phyloP scores from a whole-genome alignment of 2,888 invertebrate species.

The Drosophila affinis region DNA sequence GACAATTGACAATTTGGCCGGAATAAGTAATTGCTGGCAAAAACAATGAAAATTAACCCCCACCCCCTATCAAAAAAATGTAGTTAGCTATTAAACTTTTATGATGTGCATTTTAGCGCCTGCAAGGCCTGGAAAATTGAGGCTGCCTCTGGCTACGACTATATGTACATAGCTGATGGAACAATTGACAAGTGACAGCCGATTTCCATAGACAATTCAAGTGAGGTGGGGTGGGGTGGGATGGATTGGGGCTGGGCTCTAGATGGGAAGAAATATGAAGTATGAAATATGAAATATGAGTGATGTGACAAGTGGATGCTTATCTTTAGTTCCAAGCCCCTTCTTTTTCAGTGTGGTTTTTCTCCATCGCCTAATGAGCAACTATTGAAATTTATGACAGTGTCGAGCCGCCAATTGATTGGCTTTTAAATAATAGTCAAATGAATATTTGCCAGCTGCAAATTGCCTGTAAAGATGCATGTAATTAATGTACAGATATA shows the following conservation, averaged over 20 bases:
- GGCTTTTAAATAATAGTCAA: conserved; percentile 63
- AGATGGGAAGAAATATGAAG: conserved; percentile 37
- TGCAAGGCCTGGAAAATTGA: conserved; percentile 50
- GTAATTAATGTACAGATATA: conserved; percentile 39
- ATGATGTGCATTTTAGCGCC: conserved; percentile 37
- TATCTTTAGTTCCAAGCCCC: conserved; percentile 49
- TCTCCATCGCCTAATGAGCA: conserved; percentile 34
- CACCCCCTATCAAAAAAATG: conserved; percentile 26
- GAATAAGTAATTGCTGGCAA: neutral
- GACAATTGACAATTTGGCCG: conserved; percentile 41
- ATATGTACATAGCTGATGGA: conserved; percentile 13
- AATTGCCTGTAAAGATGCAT: conserved; percentile 32
- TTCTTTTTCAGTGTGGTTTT: conserved; percentile 38
- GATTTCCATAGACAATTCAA: conserved; percentile 50
- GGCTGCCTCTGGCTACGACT: conserved; percentile 44
- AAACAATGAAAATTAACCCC: conserved; percentile 1
- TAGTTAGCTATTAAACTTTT: conserved; percentile 43
- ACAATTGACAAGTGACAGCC: conserved; percentile 60
- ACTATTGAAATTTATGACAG: conserved; percentile 74
- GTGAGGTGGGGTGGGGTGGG: conserved; percentile 15
- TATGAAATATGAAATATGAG: conserved; percentile 65
- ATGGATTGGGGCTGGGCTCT: neutral
- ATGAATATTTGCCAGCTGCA: conserved; percentile 53
- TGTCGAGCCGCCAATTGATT: conserved; percentile 64
- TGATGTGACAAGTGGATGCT: conserved; percentile 70